Evolutionary conservation across 1,140 invertebrate genomes (phyloP), one percentile per base, ranked within the genome.

Genomic region (Nebria ingens): DNA sequence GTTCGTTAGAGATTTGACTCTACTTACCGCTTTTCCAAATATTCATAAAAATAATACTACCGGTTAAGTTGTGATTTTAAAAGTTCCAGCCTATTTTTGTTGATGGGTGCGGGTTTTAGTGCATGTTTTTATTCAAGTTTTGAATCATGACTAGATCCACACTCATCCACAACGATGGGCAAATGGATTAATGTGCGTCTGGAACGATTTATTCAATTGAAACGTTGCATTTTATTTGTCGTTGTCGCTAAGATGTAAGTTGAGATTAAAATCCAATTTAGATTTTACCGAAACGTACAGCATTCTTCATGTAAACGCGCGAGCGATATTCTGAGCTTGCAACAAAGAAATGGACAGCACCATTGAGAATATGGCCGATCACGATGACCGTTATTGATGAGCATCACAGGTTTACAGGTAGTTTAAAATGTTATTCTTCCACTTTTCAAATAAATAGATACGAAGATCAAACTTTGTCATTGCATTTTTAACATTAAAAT

Each of bases 121-220:
- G 52, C 52, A 53, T 53, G 52, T 53, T 15, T 34, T 53, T 25
- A 21, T 34, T n/a, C n/a, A n/a, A n/a, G n/a, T 25, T 34, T 34
- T n/a, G 6, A 15, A 29, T 53, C 52, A 53, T 53, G 52, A 53
- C 52, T 53, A 53, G 52, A 53, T 53, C 52, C 52, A 53, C 52
- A 53, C 52, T 53, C 52, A 53, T 53, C 52, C 52, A 53, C 17
- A 45, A 45, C 40, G 17, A 12, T 45, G 6, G 40, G 40, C 9
- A 45, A 45, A 12, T 6, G 4, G 4, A 29, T 29, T 13, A 29
- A 29, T 17, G 25, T 34, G 25, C 25, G n/a, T 45, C 15, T 29
- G 13, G 4, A 29, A 13, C 25, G 25, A 6, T 29, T 29, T 13
- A 6, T 29, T 4, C 13, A 29, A 6, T 29, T 29, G 25, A 29